Evolutionary conservation across 1,140 invertebrate genomes (phyloP).

Genomic region (Pissodes strobi): DNA sequence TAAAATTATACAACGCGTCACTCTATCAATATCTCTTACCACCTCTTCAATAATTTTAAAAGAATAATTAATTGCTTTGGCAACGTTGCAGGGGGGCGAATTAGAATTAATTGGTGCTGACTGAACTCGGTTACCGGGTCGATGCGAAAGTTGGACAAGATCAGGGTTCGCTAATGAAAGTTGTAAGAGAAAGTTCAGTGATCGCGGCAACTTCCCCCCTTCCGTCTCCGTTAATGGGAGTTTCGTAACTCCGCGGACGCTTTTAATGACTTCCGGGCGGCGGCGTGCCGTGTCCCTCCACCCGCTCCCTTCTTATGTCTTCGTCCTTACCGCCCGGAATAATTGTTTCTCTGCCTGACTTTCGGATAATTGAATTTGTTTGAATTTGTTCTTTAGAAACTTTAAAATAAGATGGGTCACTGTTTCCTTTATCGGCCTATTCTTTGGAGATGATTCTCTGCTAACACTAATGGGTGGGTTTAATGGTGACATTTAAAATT

Average conservation of each 20-base stretch:
- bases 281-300: background rate
- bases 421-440: too few species aligned
- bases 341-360: conserved; percentile 26
- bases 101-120: conserved; percentile 52
- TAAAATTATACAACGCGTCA: too few species aligned
- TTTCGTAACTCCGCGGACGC: conserved; percentile 37
- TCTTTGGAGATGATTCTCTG: too few species aligned
- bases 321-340: conserved; percentile 16
- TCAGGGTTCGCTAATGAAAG: conserved; percentile 54
- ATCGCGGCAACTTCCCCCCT: conserved; percentile 28
- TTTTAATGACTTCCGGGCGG: conserved; percentile 38
- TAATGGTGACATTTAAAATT: too few species aligned
- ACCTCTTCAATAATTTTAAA: too few species aligned
- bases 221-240: conserved; percentile 30
- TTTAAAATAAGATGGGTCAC: too few species aligned
- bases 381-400: conserved; percentile 6
- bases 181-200: conserved; percentile 52
- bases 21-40: too few species aligned
- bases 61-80: too few species aligned
- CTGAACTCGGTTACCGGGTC: conserved; percentile 51
- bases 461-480: too few species aligned
- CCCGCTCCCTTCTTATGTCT: background rate
- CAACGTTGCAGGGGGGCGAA: too few species aligned
- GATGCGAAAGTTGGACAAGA: conserved; percentile 55
- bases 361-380: conserved; percentile 33